phyloP scores from a whole-genome alignment of 2,888 invertebrate species.

The Eupsilia transversa region DNA sequence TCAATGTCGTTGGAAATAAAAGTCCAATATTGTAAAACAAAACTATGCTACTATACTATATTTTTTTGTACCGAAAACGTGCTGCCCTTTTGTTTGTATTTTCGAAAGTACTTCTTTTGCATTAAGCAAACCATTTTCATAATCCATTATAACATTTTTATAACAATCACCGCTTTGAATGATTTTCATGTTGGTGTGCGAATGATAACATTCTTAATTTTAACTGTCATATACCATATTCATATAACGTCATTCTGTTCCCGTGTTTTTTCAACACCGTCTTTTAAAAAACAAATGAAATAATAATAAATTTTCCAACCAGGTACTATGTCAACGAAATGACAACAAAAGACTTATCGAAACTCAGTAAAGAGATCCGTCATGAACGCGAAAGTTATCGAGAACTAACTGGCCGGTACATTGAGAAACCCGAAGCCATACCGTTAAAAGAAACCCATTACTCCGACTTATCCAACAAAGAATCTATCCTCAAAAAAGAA shows the following conservation, averaged over 20 bases:
- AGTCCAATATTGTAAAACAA: background rate
- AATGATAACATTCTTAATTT: slow-evolving; percentile 1
- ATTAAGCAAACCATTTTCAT: slow-evolving; percentile 25
- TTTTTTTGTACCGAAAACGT: background rate
- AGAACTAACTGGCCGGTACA: slow-evolving; percentile 87
- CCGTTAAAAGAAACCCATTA: slow-evolving; percentile 83
- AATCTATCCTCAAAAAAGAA: slow-evolving; percentile 79
- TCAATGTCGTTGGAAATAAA: too few species aligned
- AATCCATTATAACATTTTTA: slow-evolving; percentile 11
- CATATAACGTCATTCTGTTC: slow-evolving; percentile 1
- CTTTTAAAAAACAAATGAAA: background rate
- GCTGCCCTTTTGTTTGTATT: background rate
- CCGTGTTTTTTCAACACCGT: background rate
- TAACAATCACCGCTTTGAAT: slow-evolving; percentile 29
- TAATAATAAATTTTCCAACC: slow-evolving; percentile 22
- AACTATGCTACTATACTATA: too few species aligned
- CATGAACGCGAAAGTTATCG: slow-evolving; percentile 88
- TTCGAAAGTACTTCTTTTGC: background rate
- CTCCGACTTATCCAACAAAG: slow-evolving; percentile 82
- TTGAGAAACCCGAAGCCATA: slow-evolving; percentile 83
- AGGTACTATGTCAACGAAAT: slow-evolving; percentile 87
- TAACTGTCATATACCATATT: slow-evolving; percentile 15
- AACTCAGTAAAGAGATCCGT: slow-evolving; percentile 87
- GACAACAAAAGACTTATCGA: slow-evolving; percentile 86
- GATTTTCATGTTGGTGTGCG: slow-evolving; percentile 29